A percentile compares a stretch with the other conserved stretches of the same genome.
These are phyloP conservation scores for Corynorhinus townsendii DNA, from an alignment of 2,113 vertebrate species.

Conservation along the genomic window DNA sequence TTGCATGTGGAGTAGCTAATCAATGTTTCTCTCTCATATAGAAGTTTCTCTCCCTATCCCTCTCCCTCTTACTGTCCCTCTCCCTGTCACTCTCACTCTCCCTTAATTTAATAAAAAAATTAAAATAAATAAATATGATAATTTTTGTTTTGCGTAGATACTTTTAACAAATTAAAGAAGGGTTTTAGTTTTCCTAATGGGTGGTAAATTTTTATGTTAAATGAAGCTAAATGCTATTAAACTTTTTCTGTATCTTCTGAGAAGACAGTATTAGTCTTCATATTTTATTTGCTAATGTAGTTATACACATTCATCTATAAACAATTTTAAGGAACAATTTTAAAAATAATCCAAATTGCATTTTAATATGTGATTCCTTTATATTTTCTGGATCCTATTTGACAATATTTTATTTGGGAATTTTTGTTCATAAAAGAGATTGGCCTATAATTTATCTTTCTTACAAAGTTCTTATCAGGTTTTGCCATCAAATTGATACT, in stretches of 20 bases:
- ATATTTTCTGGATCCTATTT: not conserved
- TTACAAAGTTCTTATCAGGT: not conserved
- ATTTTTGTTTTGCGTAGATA: not conserved
- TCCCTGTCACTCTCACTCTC: no score
- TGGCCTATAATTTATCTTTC: not conserved
- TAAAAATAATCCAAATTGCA: not conserved
- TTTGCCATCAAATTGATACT: not conserved
- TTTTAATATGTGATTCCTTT: not conserved
- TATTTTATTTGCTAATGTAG: not conserved
- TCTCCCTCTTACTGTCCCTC: no score
- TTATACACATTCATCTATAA: not conserved
- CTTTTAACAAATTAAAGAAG: not conserved
- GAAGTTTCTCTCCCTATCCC: no score
- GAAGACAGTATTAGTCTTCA: not conserved
- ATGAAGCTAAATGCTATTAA: not conserved
- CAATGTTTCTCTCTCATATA: no score
- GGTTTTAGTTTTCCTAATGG: not conserved
- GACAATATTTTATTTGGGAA: not conserved
- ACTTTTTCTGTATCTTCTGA: not conserved
- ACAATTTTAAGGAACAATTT: not conserved
- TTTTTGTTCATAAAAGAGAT: not conserved
- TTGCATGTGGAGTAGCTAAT: no score
- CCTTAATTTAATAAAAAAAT: no score
- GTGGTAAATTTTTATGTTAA: not conserved
- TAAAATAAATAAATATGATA: no score